Percentiles rank a stretch among this genome's conserved stretches.
phyloP scores from a whole-genome alignment of 2,113 vertebrate genomes.

The human (Homo sapiens) region DNA sequence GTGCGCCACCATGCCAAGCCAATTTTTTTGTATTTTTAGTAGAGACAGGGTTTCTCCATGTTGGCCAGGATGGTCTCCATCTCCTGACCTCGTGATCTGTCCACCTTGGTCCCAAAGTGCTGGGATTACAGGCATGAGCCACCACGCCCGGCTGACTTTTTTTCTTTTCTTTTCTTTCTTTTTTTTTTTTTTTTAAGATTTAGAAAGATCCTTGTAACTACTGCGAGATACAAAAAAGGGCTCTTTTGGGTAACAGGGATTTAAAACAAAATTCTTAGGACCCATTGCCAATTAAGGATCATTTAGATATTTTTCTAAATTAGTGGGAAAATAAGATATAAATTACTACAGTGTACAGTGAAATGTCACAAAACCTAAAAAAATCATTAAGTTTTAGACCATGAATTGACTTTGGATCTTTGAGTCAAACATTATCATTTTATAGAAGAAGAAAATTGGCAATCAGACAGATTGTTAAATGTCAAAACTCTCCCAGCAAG shows the following conservation, averaged over 20 bases:
- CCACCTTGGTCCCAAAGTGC: too few species aligned
- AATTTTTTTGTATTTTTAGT: too few species aligned
- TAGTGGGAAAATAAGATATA: background rate
- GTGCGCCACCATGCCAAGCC: too few species aligned
- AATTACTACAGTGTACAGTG: background rate
- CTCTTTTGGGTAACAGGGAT: background rate
- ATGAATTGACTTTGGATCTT: background rate
- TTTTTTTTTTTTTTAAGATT: background rate
- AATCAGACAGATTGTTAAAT: background rate
- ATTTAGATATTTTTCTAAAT: background rate
- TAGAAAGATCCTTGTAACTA: background rate
- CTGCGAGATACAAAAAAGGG: background rate
- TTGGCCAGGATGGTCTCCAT: too few species aligned
- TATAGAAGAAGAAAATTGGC: background rate
- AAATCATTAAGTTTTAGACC: background rate
- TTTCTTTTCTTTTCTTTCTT: background rate
- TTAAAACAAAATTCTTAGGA: conserved; percentile 36
- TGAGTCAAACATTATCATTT: background rate
- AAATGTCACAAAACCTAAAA: background rate
- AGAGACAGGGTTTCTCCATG: too few species aligned
- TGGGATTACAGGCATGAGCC: too few species aligned
- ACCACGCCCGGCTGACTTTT: too few species aligned
- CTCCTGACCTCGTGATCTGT: too few species aligned
- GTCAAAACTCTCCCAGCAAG: background rate
- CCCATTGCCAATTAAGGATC: background rate